These are phyloP conservation scores for Lepus europaeus DNA, from an alignment of 2,113 vertebrate species.

Conservation along the genomic window DNA sequence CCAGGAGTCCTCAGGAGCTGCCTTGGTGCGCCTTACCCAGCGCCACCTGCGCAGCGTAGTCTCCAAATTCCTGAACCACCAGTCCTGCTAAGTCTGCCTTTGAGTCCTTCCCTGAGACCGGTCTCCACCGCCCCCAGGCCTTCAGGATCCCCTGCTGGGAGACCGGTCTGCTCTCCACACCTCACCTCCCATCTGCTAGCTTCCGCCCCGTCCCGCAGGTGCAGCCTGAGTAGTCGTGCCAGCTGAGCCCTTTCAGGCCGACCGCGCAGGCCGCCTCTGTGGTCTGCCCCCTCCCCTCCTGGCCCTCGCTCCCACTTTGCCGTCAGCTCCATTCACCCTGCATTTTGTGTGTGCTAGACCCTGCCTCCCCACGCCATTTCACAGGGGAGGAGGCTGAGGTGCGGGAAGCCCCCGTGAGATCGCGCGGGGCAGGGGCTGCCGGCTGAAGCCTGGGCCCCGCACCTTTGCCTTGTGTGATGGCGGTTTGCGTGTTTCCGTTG, in stretches of 20 bases:
- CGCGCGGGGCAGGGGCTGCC: background rate
- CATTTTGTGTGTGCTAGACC: background rate
- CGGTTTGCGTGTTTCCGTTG: background rate
- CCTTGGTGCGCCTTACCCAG: background rate
- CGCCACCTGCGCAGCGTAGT: no score
- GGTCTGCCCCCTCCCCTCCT: background rate
- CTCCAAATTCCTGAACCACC: slow-evolving; percentile 8
- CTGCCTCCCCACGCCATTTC: background rate
- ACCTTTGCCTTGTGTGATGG: background rate
- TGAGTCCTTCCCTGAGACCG: slow-evolving; percentile 15
- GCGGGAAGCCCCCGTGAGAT: background rate
- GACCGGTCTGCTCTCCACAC: background rate
- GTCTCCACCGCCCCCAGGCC: background rate
- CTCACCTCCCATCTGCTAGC: background rate
- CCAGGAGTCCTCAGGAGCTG: no score
- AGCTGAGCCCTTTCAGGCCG: background rate
- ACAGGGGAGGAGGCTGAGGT: background rate
- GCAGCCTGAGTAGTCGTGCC: background rate
- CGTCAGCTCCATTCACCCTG: background rate
- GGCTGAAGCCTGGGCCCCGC: background rate
- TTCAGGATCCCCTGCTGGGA: background rate
- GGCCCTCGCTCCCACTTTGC: no score
- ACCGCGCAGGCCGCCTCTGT: background rate
- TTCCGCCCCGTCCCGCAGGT: background rate
- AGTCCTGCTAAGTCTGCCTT: background rate